Evolutionary conservation across 1,140 invertebrate species (phyloP).

Genomic region (Glomeris maerens): DNA sequence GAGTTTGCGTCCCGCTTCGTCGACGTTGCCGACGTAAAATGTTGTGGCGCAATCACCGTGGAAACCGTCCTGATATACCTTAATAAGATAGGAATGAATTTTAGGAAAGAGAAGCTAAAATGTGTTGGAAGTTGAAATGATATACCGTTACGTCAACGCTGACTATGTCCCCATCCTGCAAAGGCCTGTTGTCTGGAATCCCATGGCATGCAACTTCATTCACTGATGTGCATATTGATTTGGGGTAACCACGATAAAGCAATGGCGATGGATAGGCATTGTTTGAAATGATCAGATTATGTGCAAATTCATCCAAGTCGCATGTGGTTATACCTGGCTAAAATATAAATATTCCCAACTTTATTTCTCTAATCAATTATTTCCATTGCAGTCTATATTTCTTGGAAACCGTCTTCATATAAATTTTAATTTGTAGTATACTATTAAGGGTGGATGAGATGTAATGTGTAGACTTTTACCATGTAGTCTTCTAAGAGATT

Average conservation of each 20-base stretch:
- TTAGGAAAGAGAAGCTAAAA: not conserved
- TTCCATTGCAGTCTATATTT: not conserved
- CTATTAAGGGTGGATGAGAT: not conserved
- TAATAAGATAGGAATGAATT: too few species aligned
- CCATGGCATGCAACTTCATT: slow-evolving; percentile 92
- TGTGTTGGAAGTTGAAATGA: not conserved
- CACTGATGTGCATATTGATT: slow-evolving; percentile 86
- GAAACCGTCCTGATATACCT: slow-evolving; percentile 71
- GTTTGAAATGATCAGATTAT: slow-evolving; percentile 48
- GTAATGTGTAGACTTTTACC: too few species aligned
- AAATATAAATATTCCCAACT: slow-evolving; percentile 24
- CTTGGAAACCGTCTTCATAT: slow-evolving; percentile 6
- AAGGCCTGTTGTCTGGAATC: slow-evolving; percentile 68
- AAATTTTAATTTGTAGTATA: not conserved
- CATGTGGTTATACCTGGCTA: slow-evolving; percentile 77
- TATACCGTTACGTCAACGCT: slow-evolving; percentile 37
- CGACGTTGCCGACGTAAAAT: slow-evolving; percentile 65
- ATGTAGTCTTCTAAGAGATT: not conserved
- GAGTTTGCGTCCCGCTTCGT: slow-evolving; percentile 50
- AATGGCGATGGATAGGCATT: slow-evolving; percentile 83
- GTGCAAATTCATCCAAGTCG: slow-evolving; percentile 61
- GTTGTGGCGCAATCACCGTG: slow-evolving; percentile 89
- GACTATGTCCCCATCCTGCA: slow-evolving; percentile 41
- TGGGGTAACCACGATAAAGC: slow-evolving; percentile 71
- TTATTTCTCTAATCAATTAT: slow-evolving; percentile 6